Percentiles rank a stretch among this genome's conserved stretches.
Conservation (phyloP, 2,888 invertebrate genomes). For the Acronicta leporina region DNA sequence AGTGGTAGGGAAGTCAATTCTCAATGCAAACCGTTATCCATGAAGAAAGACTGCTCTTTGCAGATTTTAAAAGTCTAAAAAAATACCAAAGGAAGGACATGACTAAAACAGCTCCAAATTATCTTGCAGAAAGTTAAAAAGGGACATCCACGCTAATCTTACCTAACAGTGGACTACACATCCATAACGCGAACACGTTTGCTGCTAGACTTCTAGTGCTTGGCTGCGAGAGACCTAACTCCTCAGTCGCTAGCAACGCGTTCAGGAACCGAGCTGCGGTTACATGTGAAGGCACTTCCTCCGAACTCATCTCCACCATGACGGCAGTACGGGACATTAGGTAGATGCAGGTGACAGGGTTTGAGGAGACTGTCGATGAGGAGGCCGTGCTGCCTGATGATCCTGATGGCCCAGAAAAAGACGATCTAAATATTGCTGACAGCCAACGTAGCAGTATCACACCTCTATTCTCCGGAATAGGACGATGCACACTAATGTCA, state of each 20-base stretch:
- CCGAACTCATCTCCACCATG: constrained; percentile 93
- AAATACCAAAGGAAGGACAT: too few relatives aligned
- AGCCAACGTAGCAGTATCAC: neutral
- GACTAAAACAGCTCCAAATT: too few relatives aligned
- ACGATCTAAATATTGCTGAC: neutral
- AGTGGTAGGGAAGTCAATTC: too few relatives aligned
- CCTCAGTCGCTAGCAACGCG: constrained; percentile 86
- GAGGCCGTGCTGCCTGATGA: constrained; percentile 85
- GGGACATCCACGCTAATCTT: too few relatives aligned
- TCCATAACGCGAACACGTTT: constrained; percentile 97
- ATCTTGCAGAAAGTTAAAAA: too few relatives aligned
- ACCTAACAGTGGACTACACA: constrained; percentile 97
- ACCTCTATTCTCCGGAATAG: too few relatives aligned
- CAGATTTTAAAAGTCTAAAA: too few relatives aligned
- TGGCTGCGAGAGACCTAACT: constrained; percentile 93
- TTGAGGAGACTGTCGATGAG: constrained; percentile 80
- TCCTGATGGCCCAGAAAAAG: constrained; percentile 60
- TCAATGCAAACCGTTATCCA: too few relatives aligned
- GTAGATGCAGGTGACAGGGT: constrained; percentile 92
- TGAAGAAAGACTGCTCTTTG: too few relatives aligned
- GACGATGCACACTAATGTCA: too few relatives aligned
- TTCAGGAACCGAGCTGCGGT: constrained; percentile 79
- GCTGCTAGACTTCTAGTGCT: constrained; percentile 93
- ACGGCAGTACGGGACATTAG: constrained; percentile 94
- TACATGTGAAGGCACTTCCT: constrained; percentile 80